Base-by-base conservation (phyloP, 2,797 vertebrate species). In the Chaetodon trifasciatus region DNA sequence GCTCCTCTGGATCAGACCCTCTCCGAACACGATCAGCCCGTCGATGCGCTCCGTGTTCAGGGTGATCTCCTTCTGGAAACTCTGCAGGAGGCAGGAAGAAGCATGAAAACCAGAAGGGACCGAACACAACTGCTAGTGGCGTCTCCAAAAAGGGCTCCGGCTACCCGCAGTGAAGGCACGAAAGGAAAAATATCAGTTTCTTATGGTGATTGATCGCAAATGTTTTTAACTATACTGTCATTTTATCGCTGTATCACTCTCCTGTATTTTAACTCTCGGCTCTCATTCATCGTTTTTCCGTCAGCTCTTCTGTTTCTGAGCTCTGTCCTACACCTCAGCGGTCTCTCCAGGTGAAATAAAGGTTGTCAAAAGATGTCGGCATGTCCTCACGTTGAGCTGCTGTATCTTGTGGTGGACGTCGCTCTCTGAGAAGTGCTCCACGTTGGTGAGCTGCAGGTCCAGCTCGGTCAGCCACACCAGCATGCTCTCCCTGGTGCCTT, bases 401-500 rank as follows among this genome's bases (percentile, higher is more conserved):
- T 96, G 96, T 88, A 99, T 97, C 93, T 98, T 99, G 87, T 99
- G 97, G 5, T 97, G 96, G 0, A 97, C 95, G 50, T 98, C 96
- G 1, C 96, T 98, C 91, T 99, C 96, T 0, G 97, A 98, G 87
- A 99, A 98, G 92, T 98, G 97, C 12, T 99, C 98, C 47, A 99
- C 97, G 0, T 98, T 97, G 70, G 97, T 99, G 76, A 99, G 97
- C 92, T 99, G 97, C 55, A 99, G 94, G 92, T 99, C 98, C 93
- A 99, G 97, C 90, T 99, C 97, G 0, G 98, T 99, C 68, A 99
- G 96, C 98, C 98, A 99, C 67, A 98, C 96, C 70, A 98, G 90
- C 85, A 99, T 96, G 90, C 94, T 95, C 70, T 98, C 96, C 64
- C 97, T 95, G 0, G 95, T 97, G 16, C 94, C 94, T 84, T 98